Evolutionary conservation across 2,113 vertebrate genomes (phyloP), one percentile per base, ranked within the genome.

Genomic region (Loxodonta africana): DNA sequence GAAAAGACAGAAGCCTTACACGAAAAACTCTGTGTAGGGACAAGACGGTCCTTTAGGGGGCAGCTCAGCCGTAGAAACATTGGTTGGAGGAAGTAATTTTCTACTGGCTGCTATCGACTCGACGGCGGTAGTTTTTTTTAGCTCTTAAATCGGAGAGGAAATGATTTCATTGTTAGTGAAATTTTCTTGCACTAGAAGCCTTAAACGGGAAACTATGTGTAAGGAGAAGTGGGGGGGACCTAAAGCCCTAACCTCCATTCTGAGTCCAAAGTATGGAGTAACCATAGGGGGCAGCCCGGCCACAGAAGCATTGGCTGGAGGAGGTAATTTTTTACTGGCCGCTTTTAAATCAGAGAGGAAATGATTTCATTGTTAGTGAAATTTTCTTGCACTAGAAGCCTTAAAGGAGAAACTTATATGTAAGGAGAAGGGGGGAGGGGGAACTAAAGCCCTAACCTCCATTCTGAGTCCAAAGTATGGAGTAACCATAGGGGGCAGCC

Each of bases 61-160:
- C 37, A 83, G 17, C 60, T 28, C 37, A 83, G 17, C 60, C 33
- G 74, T 83, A 77, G 77, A 91, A 95, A 94, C 71, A 41, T 2
- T 46, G 76, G 28, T 53, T 46, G 51, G 73, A 48, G 57, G n/a
- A 26, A 89, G 25, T 76, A 60, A 80, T 69, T 80, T 65, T 67
- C 90, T 88, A 93, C 48, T 28, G 57, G 63, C 60, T 74, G 33
- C 17, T 37, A 37, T 37, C 37, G 37, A 37, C 37, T 37, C 37
- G 37, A 37, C 37, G 37, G 37, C 37, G 37, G 37, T 37, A 37
- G 37, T 37, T 37, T 37, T 37, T 37, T 37, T 37, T 37, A 37
- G 37, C 37, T 51, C 87, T 96, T 89, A 97, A 86, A 44, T 20
- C 41, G 28, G 23, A 94, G 92, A 53, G 30, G 28, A 83, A 94